A percentile compares a stretch with the other conserved stretches of the same genome.
These are phyloP conservation scores for Xylophagus ater DNA, from an alignment of 2,888 invertebrate species.

Conservation along the genomic window DNA sequence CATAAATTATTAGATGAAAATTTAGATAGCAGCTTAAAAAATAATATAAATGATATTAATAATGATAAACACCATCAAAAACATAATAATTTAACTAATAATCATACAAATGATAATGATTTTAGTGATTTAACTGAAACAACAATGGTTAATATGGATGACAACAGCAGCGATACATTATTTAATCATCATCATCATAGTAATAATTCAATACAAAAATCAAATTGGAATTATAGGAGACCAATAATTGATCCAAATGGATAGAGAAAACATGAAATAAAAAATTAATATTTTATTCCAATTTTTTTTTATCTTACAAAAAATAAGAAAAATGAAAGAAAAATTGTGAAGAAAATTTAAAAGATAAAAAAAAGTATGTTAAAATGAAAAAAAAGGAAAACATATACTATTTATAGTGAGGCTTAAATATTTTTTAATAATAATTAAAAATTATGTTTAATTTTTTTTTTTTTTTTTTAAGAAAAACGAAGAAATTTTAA, in stretches of 20 bases:
- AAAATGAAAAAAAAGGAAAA: neutral
- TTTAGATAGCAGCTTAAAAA: conserved; percentile 16
- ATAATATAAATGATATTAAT: conserved; percentile 8
- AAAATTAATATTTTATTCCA: conserved; percentile 12
- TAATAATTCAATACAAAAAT: conserved; percentile 8
- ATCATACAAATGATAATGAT: conserved; percentile 6
- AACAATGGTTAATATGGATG: conserved; percentile 11
- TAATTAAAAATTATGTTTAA: no score
- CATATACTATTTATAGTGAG: neutral
- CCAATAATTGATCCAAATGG: conserved; percentile 39
- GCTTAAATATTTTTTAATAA: neutral
- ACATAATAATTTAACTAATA: neutral
- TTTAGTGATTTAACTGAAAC: conserved; percentile 2
- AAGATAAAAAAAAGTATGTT: neutral
- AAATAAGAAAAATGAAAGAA: conserved; percentile 14
- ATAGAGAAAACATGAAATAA: conserved; percentile 21
- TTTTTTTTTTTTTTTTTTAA: no score
- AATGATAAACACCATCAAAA: conserved; percentile 1
- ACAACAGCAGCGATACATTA: conserved; percentile 7
- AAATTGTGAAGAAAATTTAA: neutral
- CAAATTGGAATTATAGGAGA: conserved; percentile 24
- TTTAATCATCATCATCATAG: conserved; percentile 5
- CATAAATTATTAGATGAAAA: conserved; percentile 17
- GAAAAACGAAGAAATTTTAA: no score
- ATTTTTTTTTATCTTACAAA: conserved; percentile 6